Evolutionary conservation across 2,888 invertebrate genomes (phyloP).

Genomic region (Mesoligia furuncula): DNA sequence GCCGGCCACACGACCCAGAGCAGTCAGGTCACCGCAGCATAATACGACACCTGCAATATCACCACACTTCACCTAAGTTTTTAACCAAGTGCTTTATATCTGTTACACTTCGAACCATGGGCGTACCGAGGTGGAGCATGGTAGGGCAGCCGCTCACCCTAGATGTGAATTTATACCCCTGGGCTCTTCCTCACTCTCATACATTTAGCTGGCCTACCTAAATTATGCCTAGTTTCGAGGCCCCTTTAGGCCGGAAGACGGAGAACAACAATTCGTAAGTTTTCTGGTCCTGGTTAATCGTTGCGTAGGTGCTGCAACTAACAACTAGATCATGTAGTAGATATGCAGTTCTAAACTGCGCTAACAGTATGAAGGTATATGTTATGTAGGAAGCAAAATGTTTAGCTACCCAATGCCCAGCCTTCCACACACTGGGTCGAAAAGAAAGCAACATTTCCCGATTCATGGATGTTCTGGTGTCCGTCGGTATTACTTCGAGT

Average conservation of each 20-base stretch:
- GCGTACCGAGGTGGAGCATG: background rate
- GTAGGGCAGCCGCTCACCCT: background rate
- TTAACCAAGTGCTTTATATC: background rate
- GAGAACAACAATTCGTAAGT: background rate
- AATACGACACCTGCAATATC: slow-evolving; percentile 92
- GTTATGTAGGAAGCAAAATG: background rate
- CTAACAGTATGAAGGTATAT: background rate
- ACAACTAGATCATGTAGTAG: background rate
- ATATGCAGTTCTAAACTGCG: background rate
- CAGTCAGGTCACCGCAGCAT: slow-evolving; percentile 95
- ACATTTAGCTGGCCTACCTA: background rate
- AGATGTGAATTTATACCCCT: background rate
- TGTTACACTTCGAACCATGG: background rate
- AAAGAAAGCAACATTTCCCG: slow-evolving; percentile 97
- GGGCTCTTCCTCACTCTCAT: background rate
- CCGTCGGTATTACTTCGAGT: slow-evolving; percentile 96
- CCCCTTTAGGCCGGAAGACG: background rate
- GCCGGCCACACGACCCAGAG: slow-evolving; percentile 98
- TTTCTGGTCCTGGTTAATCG: background rate
- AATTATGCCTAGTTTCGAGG: background rate
- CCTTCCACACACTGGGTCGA: slow-evolving; percentile 98
- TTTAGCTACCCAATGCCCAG: slow-evolving; percentile 92
- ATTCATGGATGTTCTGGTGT: slow-evolving; percentile 97
- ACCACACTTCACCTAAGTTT: background rate
- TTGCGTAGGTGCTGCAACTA: too few relatives aligned